Conservation (phyloP, 2,888 invertebrate species). For the Drosophila emarginata region DNA sequence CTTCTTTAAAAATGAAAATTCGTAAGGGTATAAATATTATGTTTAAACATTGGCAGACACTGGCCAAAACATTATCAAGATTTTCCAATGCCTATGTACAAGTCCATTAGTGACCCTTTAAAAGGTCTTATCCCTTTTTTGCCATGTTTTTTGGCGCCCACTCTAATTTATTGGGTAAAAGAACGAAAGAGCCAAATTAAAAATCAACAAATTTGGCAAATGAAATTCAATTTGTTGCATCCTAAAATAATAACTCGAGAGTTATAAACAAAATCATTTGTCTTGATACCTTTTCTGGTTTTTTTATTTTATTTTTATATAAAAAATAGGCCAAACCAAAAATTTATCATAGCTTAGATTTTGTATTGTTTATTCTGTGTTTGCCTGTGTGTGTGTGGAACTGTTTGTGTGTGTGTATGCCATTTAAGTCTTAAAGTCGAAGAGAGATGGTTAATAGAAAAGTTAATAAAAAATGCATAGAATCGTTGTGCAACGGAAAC, state of each 20-base stretch:
- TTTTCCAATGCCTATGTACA: constrained; percentile 17
- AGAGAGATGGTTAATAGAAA: constrained; percentile 37
- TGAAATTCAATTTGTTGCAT: constrained; percentile 55
- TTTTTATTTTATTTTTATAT: neutral
- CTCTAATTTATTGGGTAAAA: constrained; percentile 52
- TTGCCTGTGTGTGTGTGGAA: constrained; percentile 11
- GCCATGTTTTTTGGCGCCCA: neutral
- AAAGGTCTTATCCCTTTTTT: constrained; percentile 11
- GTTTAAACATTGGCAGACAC: neutral
- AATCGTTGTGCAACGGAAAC: constrained; percentile 46
- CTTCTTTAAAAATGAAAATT: too few species aligned
- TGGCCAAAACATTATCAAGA: constrained; percentile 42
- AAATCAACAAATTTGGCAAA: constrained; percentile 67
- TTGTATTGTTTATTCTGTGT: too few species aligned
- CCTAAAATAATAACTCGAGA: constrained; percentile 64
- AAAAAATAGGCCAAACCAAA: neutral
- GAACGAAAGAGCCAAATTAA: constrained; percentile 46
- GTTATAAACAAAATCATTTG: constrained; percentile 5
- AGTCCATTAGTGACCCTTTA: constrained; percentile 44
- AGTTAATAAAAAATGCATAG: constrained; percentile 53
- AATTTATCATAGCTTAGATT: constrained; percentile 36
- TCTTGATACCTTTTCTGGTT: neutral
- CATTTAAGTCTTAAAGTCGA: constrained; percentile 23
- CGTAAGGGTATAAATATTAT: neutral
- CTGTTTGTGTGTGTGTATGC: neutral